Evolutionary conservation across 2,797 vertebrate species (phyloP), one percentile per base, ranked within the genome.

Genomic region (Antennarius maculatus): DNA sequence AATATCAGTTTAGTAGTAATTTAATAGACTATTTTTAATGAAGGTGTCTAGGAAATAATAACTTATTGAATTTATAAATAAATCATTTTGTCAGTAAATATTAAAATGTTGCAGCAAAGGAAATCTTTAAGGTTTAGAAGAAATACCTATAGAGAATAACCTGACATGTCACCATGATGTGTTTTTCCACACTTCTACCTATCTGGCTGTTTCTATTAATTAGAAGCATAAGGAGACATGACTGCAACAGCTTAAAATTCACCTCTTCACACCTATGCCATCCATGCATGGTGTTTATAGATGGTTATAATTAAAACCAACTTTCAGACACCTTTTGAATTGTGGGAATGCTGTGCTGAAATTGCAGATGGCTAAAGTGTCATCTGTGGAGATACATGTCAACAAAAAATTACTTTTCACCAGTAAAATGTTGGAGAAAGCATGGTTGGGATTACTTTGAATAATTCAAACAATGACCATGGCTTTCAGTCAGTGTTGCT

Each of bases 401-500:
- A 13, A 43, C 14, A 14, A 6, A 42, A 42, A 5, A 12, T 46
- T 6, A 6, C 14, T 41, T 28, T 46, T 48, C 12, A 12, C 37
- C 43, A 28, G 31, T 34, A 42, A 15, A 55, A 43, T 66, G 29
- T 37, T 4, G 41, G 59, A 67, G 49, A 42, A 42, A 59, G 34
- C 16, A 2, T 41, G 2, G 15, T 31, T 45, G 37, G 37, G 69
- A 34, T 67, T 46, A 59, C 18, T 7, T 16, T 43, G 37, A 16
- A 12, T 41, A 46, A 70, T 57, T 54, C 54, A 43, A 55, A 54
- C 56, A 55, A 54, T 62, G 53, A 71, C 51, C 41, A 0, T 18
- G 62, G 16, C 29, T 66, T 41, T 69, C 69, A 46, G 28, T 58
- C n/a, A 49, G 46, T 42, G 57, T 74, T 57, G 31, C 41, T 14